Evolutionary conservation across 2,797 vertebrate species (phyloP).

Genomic region (Gambusia yucatana): DNA sequence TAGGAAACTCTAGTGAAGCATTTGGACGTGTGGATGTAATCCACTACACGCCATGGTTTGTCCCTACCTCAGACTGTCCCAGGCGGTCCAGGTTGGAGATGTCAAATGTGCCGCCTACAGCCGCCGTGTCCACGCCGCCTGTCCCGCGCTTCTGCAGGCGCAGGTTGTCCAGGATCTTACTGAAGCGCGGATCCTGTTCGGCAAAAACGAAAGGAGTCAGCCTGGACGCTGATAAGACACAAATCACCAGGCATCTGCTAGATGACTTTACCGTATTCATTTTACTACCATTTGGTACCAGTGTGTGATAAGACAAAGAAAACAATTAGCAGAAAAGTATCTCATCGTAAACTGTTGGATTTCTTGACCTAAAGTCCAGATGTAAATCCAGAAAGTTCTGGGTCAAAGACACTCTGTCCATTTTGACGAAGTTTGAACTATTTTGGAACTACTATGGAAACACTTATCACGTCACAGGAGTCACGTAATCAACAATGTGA

Average conservation of each 20-base stretch:
- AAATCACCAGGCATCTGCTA: neutral
- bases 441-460: neutral
- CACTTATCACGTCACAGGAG: too few relatives aligned
- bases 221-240: neutral
- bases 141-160: constrained; percentile 96
- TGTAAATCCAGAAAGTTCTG: neutral
- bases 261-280: too few relatives aligned
- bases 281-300: neutral
- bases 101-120: constrained; percentile 88
- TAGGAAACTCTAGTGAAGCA: neutral
- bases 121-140: constrained; percentile 93
- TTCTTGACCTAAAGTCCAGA: neutral
- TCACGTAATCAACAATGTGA: too few relatives aligned
- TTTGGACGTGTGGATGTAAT: neutral
- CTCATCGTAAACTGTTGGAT: neutral
- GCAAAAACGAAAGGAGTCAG: neutral
- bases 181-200: constrained; percentile 87
- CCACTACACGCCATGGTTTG: neutral
- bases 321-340: neutral
- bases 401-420: neutral
- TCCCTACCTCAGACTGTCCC: constrained; percentile 92
- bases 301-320: neutral
- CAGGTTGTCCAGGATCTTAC: constrained; percentile 93
- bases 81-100: constrained; percentile 98
- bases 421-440: neutral